Conservation (phyloP, 1,140 invertebrate species). For the Habropoda laboriosa region DNA sequence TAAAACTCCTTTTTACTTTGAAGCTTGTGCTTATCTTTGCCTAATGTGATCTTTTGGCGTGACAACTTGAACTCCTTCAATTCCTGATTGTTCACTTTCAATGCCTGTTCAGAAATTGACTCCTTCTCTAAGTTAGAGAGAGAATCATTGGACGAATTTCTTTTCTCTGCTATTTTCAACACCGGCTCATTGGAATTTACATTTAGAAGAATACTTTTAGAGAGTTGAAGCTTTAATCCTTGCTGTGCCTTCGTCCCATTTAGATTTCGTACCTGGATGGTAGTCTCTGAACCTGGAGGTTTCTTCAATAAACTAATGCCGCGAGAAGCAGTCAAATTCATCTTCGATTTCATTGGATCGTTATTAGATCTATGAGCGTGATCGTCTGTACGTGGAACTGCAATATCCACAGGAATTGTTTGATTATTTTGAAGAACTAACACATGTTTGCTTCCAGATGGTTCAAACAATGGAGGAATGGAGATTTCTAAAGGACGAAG, state of each 20-base stretch:
- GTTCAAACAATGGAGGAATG: conserved; percentile 67
- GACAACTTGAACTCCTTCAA: not conserved
- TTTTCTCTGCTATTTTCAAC: conserved; percentile 65
- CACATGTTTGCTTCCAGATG: conserved; percentile 62
- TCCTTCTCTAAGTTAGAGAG: not conserved
- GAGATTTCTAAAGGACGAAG: conserved; percentile 71
- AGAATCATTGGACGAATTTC: conserved; percentile 1
- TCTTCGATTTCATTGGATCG: conserved; percentile 6
- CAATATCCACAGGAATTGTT: conserved; percentile 62
- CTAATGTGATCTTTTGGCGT: conserved; percentile 56
- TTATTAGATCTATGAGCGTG: not conserved
- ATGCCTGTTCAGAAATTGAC: not conserved
- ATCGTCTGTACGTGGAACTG: not conserved
- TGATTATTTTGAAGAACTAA: conserved; percentile 71
- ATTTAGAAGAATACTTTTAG: conserved; percentile 70
- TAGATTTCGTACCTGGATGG: not conserved
- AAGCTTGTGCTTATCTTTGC: conserved; percentile 72
- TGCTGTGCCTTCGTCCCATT: not conserved
- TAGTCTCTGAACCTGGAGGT: not conserved
- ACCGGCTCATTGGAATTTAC: conserved; percentile 65
- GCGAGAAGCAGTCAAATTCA: conserved; percentile 8
- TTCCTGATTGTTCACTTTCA: conserved; percentile 21
- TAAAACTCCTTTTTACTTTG: conserved; percentile 68
- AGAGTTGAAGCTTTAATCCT: conserved; percentile 44
- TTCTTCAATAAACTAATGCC: conserved; percentile 67